phyloP scores from a whole-genome alignment of 2,113 vertebrate genomes.

The Oryzias curvinotus region DNA sequence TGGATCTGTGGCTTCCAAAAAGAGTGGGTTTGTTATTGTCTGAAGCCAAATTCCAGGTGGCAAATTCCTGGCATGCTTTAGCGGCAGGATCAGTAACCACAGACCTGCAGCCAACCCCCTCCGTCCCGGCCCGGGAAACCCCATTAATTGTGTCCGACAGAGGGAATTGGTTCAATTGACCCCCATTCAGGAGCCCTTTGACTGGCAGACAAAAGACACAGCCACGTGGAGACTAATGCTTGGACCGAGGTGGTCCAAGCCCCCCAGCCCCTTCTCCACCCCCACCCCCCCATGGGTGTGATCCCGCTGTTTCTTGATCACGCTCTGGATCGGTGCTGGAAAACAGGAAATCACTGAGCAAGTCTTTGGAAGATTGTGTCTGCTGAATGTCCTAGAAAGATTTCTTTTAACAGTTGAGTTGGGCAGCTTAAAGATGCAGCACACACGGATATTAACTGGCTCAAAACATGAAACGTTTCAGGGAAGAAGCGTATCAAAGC shows the following conservation, averaged over 20 bases:
- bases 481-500: too few species aligned
- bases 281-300: conserved; percentile 56
- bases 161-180: conserved; percentile 79
- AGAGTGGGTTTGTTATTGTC: conserved; percentile 63
- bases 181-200: conserved; percentile 77
- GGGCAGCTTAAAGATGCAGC: neutral
- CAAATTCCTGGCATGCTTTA: conserved; percentile 72
- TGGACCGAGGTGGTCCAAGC: conserved; percentile 65
- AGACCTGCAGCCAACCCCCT: conserved; percentile 53
- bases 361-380: conserved; percentile 34
- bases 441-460: neutral
- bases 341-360: conserved; percentile 41
- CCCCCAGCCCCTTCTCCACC: conserved; percentile 40
- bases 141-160: conserved; percentile 76
- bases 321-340: conserved; percentile 62
- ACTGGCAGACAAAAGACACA: conserved; percentile 75
- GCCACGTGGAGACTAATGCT: conserved; percentile 81
- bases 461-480: too few species aligned
- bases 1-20: conserved; percentile 45
- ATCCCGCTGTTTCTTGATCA: conserved; percentile 61
- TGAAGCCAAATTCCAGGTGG: conserved; percentile 66
- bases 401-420: too few species aligned
- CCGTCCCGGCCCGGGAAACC: conserved; percentile 46
- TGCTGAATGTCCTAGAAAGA: neutral
- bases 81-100: conserved; percentile 73